phyloP scores from a whole-genome alignment of 1,140 invertebrate genomes.

The Magallana angulata region DNA sequence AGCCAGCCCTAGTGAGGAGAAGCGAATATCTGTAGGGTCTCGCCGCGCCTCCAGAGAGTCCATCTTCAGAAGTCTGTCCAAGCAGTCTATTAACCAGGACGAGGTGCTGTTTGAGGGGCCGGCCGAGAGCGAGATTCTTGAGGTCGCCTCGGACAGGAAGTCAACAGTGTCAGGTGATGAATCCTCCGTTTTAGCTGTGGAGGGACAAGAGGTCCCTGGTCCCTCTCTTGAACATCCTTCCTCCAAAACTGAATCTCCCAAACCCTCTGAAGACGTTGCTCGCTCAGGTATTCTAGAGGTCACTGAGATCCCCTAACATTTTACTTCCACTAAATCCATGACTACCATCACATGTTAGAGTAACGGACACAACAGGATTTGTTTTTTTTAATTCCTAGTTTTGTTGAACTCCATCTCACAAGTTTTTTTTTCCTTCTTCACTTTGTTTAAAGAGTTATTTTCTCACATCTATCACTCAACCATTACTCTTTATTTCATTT shows the following conservation, averaged over 20 bases:
- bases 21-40: not conserved
- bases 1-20: not conserved
- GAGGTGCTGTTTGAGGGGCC: not conserved
- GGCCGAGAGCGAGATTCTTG: not conserved
- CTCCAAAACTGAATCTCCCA: constrained; percentile 9
- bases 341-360: not conserved
- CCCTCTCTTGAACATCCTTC: constrained; percentile 5
- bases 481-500: not conserved
- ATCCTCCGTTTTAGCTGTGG: not conserved
- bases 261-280: not conserved
- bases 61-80: not conserved
- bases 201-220: not conserved
- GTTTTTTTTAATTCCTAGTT: not conserved
- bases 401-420: not conserved
- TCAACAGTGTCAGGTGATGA: not conserved
- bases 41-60: constrained; percentile 11
- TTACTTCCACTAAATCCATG: constrained; percentile 13
- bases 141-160: not conserved
- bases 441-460: not conserved
- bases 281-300: not conserved
- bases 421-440: not conserved
- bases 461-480: not conserved
- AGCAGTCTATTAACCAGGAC: constrained; percentile 18
- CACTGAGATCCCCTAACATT: not conserved
- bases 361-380: not conserved